These are phyloP conservation scores for Malurus melanocephalus DNA, from an alignment of 2,113 vertebrate species.

Conservation along the genomic window DNA sequence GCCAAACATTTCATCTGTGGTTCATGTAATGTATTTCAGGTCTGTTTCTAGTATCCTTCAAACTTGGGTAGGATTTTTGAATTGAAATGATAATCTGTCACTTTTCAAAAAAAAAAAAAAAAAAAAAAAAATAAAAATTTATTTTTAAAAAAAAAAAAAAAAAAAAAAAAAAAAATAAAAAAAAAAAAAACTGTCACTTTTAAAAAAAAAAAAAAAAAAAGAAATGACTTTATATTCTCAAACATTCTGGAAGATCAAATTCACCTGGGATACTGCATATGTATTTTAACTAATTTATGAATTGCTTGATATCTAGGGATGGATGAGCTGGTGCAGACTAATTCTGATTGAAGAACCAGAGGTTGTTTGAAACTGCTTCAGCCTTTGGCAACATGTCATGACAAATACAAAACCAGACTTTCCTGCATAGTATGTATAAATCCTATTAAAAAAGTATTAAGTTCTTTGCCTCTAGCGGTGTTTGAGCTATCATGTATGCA, in stretches of 20 bases:
- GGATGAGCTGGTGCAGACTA: background rate
- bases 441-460: background rate
- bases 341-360: conserved; percentile 2
- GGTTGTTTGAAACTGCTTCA: background rate
- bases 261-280: background rate
- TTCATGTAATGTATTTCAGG: background rate
- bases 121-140: no score
- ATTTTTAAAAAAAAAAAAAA: no score
- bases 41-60: background rate
- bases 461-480: background rate
- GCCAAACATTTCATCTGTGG: background rate
- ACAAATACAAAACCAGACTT: background rate
- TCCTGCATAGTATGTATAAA: conserved; percentile 8
- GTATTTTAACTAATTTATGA: background rate
- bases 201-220: no score
- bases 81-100: background rate
- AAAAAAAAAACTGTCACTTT: no score
- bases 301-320: background rate
- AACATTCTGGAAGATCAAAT: background rate
- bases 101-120: background rate
- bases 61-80: background rate
- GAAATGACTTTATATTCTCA: background rate
- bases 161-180: no score
- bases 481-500: background rate
- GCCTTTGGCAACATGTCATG: conserved; percentile 33